These are phyloP conservation scores for Typhlichthys subterraneus DNA, from an alignment of 2,797 vertebrate species.

Conservation along the genomic window DNA sequence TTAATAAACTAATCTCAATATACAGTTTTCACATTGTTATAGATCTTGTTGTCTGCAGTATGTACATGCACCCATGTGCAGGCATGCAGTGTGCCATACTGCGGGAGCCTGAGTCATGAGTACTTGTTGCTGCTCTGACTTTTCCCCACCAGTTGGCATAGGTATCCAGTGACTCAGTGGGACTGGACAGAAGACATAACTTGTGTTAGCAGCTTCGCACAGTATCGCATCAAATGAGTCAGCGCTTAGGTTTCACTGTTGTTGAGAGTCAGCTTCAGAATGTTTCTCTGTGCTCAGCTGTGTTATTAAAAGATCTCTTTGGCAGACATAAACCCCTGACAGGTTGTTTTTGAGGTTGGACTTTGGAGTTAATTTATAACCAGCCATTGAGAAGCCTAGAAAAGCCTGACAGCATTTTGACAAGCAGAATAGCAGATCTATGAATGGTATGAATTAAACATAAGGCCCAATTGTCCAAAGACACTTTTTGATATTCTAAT, in stretches of 20 bases:
- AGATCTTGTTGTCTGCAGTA: too few species aligned
- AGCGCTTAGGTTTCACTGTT: conserved; percentile 8
- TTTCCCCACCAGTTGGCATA: conserved; percentile 73
- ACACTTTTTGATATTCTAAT: conserved; percentile 65
- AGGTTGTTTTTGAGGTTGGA: conserved; percentile 66
- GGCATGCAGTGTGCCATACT: conserved; percentile 64
- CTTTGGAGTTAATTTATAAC: conserved; percentile 73
- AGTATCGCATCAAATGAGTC: conserved; percentile 37
- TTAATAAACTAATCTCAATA: too few species aligned
- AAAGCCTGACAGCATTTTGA: not conserved
- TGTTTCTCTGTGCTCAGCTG: conserved; percentile 20
- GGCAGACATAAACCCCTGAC: conserved; percentile 49
- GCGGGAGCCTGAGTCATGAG: conserved; percentile 76
- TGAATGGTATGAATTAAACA: conserved; percentile 23
- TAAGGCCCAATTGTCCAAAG: conserved; percentile 58
- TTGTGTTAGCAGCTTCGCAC: conserved; percentile 43
- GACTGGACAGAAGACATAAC: conserved; percentile 62
- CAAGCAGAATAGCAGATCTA: too few species aligned
- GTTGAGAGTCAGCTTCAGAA: not conserved
- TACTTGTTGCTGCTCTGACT: conserved; percentile 74
- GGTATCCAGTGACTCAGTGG: conserved; percentile 73
- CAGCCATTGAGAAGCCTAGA: conserved; percentile 29
- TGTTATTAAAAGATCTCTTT: conserved; percentile 47
- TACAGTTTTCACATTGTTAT: too few species aligned
- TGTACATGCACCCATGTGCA: conserved; percentile 22